phyloP scores from a whole-genome alignment of 1,140 invertebrate species.

The Hermetia illucens region DNA sequence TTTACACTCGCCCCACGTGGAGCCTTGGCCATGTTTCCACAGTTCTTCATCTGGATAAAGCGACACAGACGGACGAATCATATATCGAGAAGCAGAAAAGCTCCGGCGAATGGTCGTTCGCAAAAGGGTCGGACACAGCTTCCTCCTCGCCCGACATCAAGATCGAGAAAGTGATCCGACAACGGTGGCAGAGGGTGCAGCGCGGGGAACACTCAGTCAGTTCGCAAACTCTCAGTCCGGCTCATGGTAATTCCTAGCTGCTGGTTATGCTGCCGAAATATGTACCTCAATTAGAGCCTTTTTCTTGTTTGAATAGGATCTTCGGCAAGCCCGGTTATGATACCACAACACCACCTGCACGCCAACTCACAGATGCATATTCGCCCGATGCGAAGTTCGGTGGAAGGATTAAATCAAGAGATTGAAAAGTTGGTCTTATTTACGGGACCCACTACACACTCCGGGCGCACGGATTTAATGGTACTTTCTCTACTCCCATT shows the following conservation, averaged over 20 bases:
- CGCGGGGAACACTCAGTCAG: slow-evolving; percentile 5
- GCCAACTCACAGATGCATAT: slow-evolving; percentile 35
- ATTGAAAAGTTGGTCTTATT: slow-evolving; percentile 56
- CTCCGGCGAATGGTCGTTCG: not conserved
- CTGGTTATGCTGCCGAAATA: not conserved
- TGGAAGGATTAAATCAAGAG: slow-evolving; percentile 73
- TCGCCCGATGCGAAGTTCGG: slow-evolving; percentile 61
- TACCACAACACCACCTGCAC: slow-evolving; percentile 29
- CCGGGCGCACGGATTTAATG: slow-evolving; percentile 1
- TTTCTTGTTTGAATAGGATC: slow-evolving; percentile 10
- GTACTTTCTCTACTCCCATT: slow-evolving; percentile 1
- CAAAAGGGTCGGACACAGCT: not conserved
- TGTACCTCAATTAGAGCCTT: not conserved
- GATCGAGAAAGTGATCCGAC: slow-evolving; percentile 4
- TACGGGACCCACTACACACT: slow-evolving; percentile 31
- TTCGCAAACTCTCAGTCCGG: slow-evolving; percentile 6
- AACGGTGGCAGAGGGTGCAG: slow-evolving; percentile 1
- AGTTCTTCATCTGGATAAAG: slow-evolving; percentile 54
- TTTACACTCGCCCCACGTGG: slow-evolving; percentile 32
- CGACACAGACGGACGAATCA: slow-evolving; percentile 39
- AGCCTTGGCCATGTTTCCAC: not conserved
- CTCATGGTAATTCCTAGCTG: not conserved
- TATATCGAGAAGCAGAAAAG: not conserved
- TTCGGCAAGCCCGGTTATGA: slow-evolving; percentile 40
- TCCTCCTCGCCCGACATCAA: not conserved